Conservation (phyloP, 2,888 invertebrate genomes). For the Acleris cristana region DNA sequence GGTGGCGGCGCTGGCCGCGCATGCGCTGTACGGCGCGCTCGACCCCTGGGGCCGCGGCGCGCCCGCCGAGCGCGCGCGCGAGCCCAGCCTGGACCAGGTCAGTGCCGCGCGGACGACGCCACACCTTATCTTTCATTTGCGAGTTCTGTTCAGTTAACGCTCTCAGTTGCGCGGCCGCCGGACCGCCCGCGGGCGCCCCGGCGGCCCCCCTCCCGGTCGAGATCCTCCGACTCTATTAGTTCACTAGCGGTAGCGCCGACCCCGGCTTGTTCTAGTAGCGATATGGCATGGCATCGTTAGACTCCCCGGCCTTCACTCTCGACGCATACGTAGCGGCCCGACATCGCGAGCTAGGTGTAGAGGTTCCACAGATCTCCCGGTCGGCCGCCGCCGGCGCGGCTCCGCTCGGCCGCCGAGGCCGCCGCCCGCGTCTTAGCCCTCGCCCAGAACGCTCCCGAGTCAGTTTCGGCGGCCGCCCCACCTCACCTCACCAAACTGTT, state of each 20-base stretch:
- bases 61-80: conserved; percentile 89
- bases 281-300: conserved; percentile 74
- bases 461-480: conserved; percentile 47
- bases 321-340: conserved; percentile 30
- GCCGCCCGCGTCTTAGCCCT: conserved; percentile 22
- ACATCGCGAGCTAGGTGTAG: conserved; percentile 34
- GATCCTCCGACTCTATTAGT: conserved; percentile 34
- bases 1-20: conserved; percentile 94
- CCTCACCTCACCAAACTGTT: conserved; percentile 66
- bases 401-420: conserved; percentile 5
- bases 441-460: conserved; percentile 30
- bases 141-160: conserved; percentile 56
- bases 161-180: conserved; percentile 60
- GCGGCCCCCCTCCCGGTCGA: conserved; percentile 36
- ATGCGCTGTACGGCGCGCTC: conserved; percentile 94
- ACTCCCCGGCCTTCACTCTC: conserved; percentile 58
- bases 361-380: conserved; percentile 27
- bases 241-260: conserved; percentile 61
- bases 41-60: conserved; percentile 88
- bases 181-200: conserved; percentile 41
- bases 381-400: neutral
- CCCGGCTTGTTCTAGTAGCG: conserved; percentile 68
- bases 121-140: conserved; percentile 72
- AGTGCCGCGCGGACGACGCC: conserved; percentile 51
- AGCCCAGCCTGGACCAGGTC: conserved; percentile 96